Evolutionary conservation across 2,113 vertebrate genomes (phyloP).

Genomic region (Colistium nudipinnis): DNA sequence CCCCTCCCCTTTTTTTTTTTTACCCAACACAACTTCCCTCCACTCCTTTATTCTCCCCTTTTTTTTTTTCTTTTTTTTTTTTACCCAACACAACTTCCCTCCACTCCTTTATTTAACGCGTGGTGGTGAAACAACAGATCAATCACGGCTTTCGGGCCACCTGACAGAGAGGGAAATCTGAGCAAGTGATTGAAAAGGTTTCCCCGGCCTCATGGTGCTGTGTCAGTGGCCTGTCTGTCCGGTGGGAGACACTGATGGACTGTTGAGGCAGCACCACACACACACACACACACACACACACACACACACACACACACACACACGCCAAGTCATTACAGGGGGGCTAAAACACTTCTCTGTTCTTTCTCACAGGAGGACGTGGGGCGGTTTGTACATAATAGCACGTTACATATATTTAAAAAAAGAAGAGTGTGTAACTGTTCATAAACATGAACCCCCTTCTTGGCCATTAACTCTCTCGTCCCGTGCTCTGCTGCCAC

Average conservation of each 20-base stretch:
- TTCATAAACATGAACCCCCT: slow-evolving; percentile 37
- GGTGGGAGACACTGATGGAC: slow-evolving; percentile 74
- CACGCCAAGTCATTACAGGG: slow-evolving; percentile 65
- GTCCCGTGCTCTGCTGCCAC: slow-evolving; percentile 37
- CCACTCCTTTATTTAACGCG: slow-evolving; percentile 47
- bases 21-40: slow-evolving; percentile 52
- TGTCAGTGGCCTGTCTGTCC: slow-evolving; percentile 78
- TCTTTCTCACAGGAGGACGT: slow-evolving; percentile 44
- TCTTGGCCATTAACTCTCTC: slow-evolving; percentile 58
- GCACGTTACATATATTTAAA: slow-evolving; percentile 24
- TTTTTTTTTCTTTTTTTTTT: slow-evolving; percentile 47
- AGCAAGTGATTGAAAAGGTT: slow-evolving; percentile 74
- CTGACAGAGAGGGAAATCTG: slow-evolving; percentile 69
- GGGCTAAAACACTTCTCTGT: slow-evolving; percentile 39
- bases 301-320: slow-evolving; percentile 40
- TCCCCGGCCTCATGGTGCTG: slow-evolving; percentile 71
- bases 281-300: slow-evolving; percentile 39
- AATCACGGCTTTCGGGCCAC: slow-evolving; percentile 73
- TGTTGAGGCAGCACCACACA: slow-evolving; percentile 50
- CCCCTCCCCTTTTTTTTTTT: slow-evolving; percentile 50
- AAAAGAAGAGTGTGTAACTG: slow-evolving; percentile 32
- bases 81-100: slow-evolving; percentile 53
- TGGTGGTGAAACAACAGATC: slow-evolving; percentile 70
- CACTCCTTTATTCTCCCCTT: slow-evolving; percentile 57
- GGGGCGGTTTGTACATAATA: slow-evolving; percentile 36